A percentile compares a stretch with the other conserved stretches of the same genome.
These are phyloP conservation scores for Calameuta idolon DNA, from an alignment of 2,888 invertebrate species.

Conservation along the genomic window DNA sequence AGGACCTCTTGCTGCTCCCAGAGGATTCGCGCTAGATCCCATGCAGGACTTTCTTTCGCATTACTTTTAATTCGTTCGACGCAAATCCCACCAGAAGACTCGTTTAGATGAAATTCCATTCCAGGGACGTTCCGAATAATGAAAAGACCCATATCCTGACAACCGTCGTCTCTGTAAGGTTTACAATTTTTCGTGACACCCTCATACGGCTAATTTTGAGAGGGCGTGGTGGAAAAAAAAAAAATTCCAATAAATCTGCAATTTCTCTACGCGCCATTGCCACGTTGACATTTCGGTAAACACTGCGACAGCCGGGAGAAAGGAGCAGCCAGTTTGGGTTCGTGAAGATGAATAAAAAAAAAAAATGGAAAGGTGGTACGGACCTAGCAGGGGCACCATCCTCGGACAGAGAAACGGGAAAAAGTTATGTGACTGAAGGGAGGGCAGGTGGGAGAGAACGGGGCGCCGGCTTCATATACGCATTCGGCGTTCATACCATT, in stretches of 20 bases:
- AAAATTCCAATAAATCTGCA: constrained; percentile 37
- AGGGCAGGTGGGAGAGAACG: constrained; percentile 45
- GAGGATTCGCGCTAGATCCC: not conserved
- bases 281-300: constrained; percentile 38
- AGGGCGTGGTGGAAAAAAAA: not conserved
- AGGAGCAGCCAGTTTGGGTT: constrained; percentile 13
- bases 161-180: not conserved
- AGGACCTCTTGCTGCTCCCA: not conserved
- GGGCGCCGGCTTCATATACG: constrained; percentile 43
- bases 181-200: not conserved
- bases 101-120: not conserved
- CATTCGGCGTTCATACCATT: constrained; percentile 38
- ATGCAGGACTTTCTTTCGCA: not conserved
- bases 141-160: not conserved
- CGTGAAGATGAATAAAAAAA: constrained; percentile 18
- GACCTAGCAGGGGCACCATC: constrained; percentile 21
- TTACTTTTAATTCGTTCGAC: not conserved
- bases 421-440: constrained; percentile 36
- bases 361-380: constrained; percentile 19
- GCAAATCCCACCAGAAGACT: not conserved
- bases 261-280: constrained; percentile 31
- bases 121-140: not conserved
- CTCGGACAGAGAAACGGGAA: constrained; percentile 17
- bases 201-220: not conserved
- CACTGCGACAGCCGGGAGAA: constrained; percentile 16